A percentile compares a stretch with the other conserved stretches of the same genome.
phyloP scores from a whole-genome alignment of 2,888 invertebrate species.

The Zygogramma bicolorata region DNA sequence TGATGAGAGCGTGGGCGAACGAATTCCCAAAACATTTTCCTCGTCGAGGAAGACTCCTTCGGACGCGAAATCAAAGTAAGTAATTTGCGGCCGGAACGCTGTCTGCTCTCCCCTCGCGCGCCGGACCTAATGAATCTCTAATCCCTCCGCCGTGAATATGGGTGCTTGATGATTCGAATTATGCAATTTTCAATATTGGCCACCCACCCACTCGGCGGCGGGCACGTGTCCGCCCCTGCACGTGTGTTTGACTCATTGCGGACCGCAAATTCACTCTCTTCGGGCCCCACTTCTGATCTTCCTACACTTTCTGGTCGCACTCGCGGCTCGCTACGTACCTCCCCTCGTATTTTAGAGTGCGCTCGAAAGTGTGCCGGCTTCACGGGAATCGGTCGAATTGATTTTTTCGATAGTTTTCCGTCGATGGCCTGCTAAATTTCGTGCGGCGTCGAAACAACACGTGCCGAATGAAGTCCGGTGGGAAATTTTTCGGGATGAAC shows the following conservation, averaged over 20 bases:
- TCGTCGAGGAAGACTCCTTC: not conserved
- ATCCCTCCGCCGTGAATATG: constrained; percentile 60
- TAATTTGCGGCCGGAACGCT: constrained; percentile 28
- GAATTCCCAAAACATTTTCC: constrained; percentile 26
- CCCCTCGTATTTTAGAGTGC: constrained; percentile 25
- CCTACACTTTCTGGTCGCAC: constrained; percentile 35
- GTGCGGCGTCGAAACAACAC: not conserved
- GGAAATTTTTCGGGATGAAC: not conserved
- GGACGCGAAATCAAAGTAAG: constrained; percentile 23
- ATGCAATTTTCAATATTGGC: constrained; percentile 70
- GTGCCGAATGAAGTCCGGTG: not conserved
- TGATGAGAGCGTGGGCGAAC: constrained; percentile 14
- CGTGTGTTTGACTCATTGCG: constrained; percentile 69
- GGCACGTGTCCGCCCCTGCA: constrained; percentile 68
- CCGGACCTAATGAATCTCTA: constrained; percentile 62
- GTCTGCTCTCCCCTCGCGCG: constrained; percentile 17
- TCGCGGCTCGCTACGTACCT: constrained; percentile 18
- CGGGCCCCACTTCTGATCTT: constrained; percentile 45
- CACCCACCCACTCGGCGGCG: constrained; percentile 69
- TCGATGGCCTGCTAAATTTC: not conserved
- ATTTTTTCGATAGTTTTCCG: constrained; percentile 11
- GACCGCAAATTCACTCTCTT: constrained; percentile 66
- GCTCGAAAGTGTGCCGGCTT: constrained; percentile 19
- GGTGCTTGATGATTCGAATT: constrained; percentile 67
- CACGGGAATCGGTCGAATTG: constrained; percentile 7